These are phyloP conservation scores for Bothrops jararaca DNA, from an alignment of 2,113 vertebrate genomes.

Conservation along the genomic window DNA sequence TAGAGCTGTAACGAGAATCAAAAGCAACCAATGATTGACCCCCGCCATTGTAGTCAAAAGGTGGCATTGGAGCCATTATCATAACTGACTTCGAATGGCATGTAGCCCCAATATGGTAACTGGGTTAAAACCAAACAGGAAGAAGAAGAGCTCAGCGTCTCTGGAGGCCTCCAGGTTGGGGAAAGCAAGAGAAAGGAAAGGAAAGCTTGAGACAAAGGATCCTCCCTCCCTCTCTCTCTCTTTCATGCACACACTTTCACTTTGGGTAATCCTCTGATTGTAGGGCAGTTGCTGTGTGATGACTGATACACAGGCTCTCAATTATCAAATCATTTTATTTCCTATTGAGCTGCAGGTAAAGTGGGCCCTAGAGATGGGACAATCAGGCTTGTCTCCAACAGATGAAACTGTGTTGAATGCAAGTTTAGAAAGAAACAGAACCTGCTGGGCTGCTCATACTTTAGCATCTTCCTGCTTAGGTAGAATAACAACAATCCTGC, in stretches of 20 bases:
- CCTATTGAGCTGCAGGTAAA: neutral
- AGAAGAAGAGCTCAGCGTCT: too few species aligned
- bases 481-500: neutral
- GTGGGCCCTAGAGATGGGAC: neutral
- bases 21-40: neutral
- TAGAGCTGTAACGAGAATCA: neutral
- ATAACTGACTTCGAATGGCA: neutral
- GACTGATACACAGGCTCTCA: neutral
- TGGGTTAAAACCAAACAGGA: neutral
- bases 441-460: neutral
- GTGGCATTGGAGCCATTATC: neutral
- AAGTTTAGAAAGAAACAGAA: neutral
- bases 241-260: neutral
- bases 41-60: neutral
- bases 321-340: constrained; percentile 20
- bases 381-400: neutral
- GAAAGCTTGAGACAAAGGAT: neutral
- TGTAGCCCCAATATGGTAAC: neutral
- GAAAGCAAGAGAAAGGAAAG: neutral
- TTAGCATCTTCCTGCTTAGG: neutral
- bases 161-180: neutral
- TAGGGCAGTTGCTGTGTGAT: neutral
- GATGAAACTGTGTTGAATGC: neutral
- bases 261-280: constrained; percentile 15
- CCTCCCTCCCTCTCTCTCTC: neutral